Percentiles rank a stretch among this genome's conserved stretches.
phyloP scores from a whole-genome alignment of 2,888 invertebrate genomes.

The Epinotia brunnichana region DNA sequence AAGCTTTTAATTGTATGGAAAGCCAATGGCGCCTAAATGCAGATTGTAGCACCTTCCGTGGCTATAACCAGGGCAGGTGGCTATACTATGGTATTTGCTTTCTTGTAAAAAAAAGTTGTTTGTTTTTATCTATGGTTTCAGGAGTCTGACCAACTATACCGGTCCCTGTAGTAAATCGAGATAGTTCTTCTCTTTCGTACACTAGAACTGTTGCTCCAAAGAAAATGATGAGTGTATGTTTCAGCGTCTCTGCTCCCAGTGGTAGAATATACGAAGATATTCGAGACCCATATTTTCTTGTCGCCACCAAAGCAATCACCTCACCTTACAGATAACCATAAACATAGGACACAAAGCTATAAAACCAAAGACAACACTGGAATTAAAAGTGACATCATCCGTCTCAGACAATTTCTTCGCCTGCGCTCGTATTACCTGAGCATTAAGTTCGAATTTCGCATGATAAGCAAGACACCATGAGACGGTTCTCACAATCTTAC shows the following conservation, averaged over 20 bases:
- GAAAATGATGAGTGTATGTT: not conserved
- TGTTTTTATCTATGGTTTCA: too few species aligned
- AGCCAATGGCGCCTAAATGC: too few species aligned
- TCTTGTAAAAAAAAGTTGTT: too few species aligned
- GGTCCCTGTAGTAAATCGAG: not conserved
- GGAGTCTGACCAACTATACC: not conserved
- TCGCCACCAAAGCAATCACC: not conserved
- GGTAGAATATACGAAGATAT: not conserved
- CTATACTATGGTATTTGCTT: too few species aligned
- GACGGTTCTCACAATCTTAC: constrained; percentile 22
- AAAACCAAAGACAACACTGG: constrained; percentile 49
- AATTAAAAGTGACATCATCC: constrained; percentile 56
- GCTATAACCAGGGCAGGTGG: too few species aligned
- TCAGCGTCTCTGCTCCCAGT: not conserved
- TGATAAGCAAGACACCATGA: constrained; percentile 30
- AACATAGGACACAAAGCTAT: constrained; percentile 25
- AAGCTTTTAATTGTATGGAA: too few species aligned
- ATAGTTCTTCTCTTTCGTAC: not conserved
- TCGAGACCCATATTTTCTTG: not conserved
- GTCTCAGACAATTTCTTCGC: constrained; percentile 1
- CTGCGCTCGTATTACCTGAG: constrained; percentile 5
- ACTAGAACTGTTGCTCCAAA: not conserved
- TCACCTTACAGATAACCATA: constrained; percentile 19
- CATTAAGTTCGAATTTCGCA: constrained; percentile 4
- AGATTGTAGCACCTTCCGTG: too few species aligned